Conservation (phyloP, 92 coral and sea anemone species). For the Montipora capitata region DNA sequence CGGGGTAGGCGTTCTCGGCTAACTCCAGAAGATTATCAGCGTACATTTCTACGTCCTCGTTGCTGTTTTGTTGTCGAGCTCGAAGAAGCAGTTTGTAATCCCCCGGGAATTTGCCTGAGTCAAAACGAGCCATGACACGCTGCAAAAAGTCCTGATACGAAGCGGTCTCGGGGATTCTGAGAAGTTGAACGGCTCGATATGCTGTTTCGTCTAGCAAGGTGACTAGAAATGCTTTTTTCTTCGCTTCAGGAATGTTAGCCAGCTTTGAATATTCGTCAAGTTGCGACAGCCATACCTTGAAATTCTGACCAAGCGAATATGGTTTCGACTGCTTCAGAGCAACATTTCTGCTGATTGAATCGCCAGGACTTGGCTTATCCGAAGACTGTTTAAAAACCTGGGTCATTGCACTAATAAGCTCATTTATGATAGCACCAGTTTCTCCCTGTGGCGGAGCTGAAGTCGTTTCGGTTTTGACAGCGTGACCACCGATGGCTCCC, state of each 20-base stretch:
- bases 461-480: background rate
- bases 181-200: constrained; percentile 72
- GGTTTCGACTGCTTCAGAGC: constrained; percentile 41
- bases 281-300: constrained; percentile 62
- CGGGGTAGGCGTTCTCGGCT: constrained; percentile 69
- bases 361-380: constrained; percentile 2
- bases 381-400: constrained; percentile 15
- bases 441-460: background rate
- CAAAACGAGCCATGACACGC: constrained; percentile 37
- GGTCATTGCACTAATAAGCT: constrained; percentile 27
- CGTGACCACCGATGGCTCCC: background rate
- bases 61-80: constrained; percentile 20
- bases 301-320: constrained; percentile 57
- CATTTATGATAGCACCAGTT: background rate
- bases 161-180: constrained; percentile 39
- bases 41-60: constrained; percentile 15
- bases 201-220: constrained; percentile 61
- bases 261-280: constrained; percentile 50
- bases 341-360: background rate
- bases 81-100: constrained; percentile 44
- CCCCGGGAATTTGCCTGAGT: constrained; percentile 47
- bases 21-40: constrained; percentile 55
- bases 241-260: constrained; percentile 18
- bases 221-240: constrained; percentile 40
- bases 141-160: constrained; percentile 42